Evolutionary conservation across 2,888 invertebrate genomes (phyloP).

Genomic region (Dexiosoma caninum): DNA sequence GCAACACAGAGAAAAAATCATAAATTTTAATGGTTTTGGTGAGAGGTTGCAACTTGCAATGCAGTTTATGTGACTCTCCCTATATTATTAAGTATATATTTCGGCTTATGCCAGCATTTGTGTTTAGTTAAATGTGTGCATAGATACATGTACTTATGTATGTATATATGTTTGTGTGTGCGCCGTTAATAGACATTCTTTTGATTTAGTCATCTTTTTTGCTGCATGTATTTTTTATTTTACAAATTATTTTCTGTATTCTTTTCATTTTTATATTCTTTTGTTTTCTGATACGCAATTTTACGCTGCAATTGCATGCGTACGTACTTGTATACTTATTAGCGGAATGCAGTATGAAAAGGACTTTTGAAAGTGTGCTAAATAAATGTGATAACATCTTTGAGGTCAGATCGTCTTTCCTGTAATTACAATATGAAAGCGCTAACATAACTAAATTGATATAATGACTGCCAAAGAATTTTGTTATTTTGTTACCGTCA

Average conservation of each 20-base stretch:
- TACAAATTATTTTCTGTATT: slow-evolving; percentile 39
- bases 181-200: slow-evolving; percentile 52
- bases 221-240: slow-evolving; percentile 25
- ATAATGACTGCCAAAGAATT: no score
- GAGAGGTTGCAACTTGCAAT: slow-evolving; percentile 62
- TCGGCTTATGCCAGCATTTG: background rate
- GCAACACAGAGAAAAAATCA: slow-evolving; percentile 19
- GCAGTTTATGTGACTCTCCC: slow-evolving; percentile 43
- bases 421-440: no score
- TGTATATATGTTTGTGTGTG: background rate
- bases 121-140: slow-evolving; percentile 20
- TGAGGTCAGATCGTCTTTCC: no score
- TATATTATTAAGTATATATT: background rate
- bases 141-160: background rate
- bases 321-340: slow-evolving; percentile 16
- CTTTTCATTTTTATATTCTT: slow-evolving; percentile 34
- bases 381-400: no score
- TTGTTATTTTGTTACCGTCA: no score
- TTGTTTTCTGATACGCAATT: slow-evolving; percentile 62
- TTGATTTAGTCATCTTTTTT: slow-evolving; percentile 59
- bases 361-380: no score
- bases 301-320: slow-evolving; percentile 62
- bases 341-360: background rate
- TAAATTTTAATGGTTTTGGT: slow-evolving; percentile 23
- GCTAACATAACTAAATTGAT: no score